A percentile compares a stretch with the other conserved stretches of the same genome.
Conservation (phyloP, 2,113 vertebrate genomes). For the Lonchura striata region DNA sequence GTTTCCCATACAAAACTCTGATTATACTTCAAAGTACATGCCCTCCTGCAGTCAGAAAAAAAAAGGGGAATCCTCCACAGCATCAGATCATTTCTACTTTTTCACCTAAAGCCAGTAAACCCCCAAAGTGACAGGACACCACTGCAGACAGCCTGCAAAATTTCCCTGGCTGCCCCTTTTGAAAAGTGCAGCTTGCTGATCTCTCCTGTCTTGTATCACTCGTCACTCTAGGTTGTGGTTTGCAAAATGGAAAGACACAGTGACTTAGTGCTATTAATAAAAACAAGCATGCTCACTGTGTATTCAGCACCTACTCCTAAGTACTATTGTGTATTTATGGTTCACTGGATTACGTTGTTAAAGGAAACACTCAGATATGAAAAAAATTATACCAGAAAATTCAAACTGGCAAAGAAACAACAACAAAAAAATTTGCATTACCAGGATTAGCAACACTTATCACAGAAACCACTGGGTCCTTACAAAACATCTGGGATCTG, state of each 20-base stretch:
- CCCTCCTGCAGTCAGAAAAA: neutral
- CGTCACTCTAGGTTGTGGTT: neutral
- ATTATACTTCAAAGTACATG: neutral
- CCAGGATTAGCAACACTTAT: neutral
- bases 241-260: neutral
- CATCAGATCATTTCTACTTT: neutral
- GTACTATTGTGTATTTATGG: neutral
- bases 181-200: neutral
- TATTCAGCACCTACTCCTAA: neutral
- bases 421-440: neutral
- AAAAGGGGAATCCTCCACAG: slow-evolving; percentile 7
- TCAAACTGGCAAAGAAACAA: neutral
- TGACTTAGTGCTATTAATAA: slow-evolving; percentile 30
- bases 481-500: slow-evolving; percentile 9
- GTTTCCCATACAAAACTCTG: neutral
- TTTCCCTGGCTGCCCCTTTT: neutral
- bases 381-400: neutral
- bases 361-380: neutral
- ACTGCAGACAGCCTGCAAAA: fast-evolving
- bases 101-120: neutral
- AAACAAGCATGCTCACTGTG: neutral
- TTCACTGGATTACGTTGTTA: neutral
- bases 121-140: neutral
- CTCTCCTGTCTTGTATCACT: neutral
- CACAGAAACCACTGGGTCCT: neutral